Percentiles rank a stretch among this genome's conserved stretches.
phyloP scores from a whole-genome alignment of 2,888 invertebrate species.

The Drosophila mulleri region DNA sequence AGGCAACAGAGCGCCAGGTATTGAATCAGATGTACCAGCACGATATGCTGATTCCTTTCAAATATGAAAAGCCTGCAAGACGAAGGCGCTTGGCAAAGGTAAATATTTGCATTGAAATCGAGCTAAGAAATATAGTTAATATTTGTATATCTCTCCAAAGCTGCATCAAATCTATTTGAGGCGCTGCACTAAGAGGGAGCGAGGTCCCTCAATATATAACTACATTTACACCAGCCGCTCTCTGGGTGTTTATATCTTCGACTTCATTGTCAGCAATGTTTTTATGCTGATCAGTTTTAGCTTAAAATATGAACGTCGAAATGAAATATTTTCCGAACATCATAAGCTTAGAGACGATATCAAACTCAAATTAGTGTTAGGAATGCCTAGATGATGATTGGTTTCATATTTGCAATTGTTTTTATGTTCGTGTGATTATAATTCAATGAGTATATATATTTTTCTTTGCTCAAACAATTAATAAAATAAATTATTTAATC shows the following conservation, averaged over 20 bases:
- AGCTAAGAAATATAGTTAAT: neutral
- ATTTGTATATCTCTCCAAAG: neutral
- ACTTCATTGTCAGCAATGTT: neutral
- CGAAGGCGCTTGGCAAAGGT: conserved; percentile 12
- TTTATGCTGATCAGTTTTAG: conserved; percentile 7
- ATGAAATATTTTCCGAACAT: neutral
- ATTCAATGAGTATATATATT: neutral
- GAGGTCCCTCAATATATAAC: neutral
- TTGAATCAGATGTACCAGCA: conserved; percentile 7
- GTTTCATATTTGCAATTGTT: neutral
- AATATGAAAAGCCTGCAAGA: rapidly evolving
- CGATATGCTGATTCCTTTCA: neutral
- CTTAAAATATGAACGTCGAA: neutral
- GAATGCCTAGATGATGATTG: neutral
- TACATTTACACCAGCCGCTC: neutral
- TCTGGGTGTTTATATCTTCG: neutral
- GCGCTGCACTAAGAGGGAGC: neutral
- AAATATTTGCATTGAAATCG: neutral
- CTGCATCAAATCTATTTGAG: neutral
- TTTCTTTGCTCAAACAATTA: neutral
- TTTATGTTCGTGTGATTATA: neutral
- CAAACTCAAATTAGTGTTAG: too few relatives aligned
- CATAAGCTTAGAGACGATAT: neutral
- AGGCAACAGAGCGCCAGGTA: conserved; percentile 10
- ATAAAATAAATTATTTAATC: neutral